Conservation (phyloP, 2,888 invertebrate genomes). For the Seira musarum region DNA sequence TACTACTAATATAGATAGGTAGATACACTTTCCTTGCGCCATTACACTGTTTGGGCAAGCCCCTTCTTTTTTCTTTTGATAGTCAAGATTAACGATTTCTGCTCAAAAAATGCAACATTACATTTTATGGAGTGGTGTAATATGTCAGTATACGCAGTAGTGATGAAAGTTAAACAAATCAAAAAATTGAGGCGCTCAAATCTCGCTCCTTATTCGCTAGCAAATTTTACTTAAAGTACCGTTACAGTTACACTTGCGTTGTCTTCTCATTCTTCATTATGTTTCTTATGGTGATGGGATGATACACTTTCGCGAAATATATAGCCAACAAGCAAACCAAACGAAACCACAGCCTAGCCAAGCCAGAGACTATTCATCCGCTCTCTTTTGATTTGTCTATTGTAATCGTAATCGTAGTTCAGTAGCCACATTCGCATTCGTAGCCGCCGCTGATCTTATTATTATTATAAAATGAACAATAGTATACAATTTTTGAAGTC, state of each 20-base stretch:
- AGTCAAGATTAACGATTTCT: conserved; percentile 58
- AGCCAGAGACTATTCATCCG: not conserved
- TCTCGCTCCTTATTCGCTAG: conserved; percentile 50
- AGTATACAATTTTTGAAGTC: not conserved
- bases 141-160: not conserved
- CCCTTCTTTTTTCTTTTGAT: conserved; percentile 42
- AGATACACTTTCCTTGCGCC: not conserved
- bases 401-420: not conserved
- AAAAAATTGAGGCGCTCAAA: conserved; percentile 44
- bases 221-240: conserved; percentile 18
- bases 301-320: conserved; percentile 41
- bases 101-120: conserved; percentile 16
- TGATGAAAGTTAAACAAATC: conserved; percentile 59
- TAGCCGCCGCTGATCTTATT: no score
- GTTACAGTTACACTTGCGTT: conserved; percentile 19
- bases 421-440: not conserved
- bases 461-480: not conserved
- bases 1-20: no score
- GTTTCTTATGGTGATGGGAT: conserved; percentile 20
- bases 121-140: not conserved
- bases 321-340: not conserved
- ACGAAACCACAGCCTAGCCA: no score
- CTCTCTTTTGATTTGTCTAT: conserved; percentile 32
- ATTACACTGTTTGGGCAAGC: conserved; percentile 47
- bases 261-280: conserved; percentile 16